phyloP scores from a whole-genome alignment of 2,113 vertebrate genomes.

The Varanus salvator region DNA sequence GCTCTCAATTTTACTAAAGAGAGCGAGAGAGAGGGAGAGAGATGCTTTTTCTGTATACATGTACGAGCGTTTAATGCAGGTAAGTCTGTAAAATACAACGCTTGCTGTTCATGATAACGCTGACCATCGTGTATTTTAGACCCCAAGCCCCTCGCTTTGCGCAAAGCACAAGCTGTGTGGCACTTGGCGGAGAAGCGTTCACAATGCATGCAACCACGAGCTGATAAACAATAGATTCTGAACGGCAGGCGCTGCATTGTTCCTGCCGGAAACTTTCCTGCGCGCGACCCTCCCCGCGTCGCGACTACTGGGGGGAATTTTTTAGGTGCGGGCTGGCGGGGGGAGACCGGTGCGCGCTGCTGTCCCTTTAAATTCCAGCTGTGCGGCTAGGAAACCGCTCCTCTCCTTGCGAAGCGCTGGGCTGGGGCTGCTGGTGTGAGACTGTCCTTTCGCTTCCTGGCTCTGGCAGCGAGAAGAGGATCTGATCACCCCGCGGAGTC shows the following conservation, averaged over 20 bases:
- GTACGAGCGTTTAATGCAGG: background rate
- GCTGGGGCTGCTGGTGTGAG: slow-evolving; percentile 61
- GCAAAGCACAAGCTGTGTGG: slow-evolving; percentile 47
- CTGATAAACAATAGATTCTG: background rate
- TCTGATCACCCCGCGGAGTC: slow-evolving; percentile 64
- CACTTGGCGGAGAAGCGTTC: background rate
- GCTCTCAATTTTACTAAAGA: background rate
- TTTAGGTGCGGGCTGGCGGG: background rate
- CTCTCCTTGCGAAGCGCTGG: slow-evolving; percentile 66
- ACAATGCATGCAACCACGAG: background rate
- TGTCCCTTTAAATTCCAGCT: slow-evolving; percentile 83
- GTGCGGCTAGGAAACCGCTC: slow-evolving; percentile 73
- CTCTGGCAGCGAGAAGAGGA: slow-evolving; percentile 63
- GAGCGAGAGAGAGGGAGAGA: background rate
- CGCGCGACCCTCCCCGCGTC: background rate
- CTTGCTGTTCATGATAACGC: background rate
- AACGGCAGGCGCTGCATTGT: background rate
- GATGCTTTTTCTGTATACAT: background rate
- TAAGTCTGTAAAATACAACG: slow-evolving; percentile 13
- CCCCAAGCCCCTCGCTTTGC: background rate
- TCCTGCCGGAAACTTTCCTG: slow-evolving; percentile 70
- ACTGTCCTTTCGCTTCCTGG: slow-evolving; percentile 63
- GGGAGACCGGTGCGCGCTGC: slow-evolving; percentile 42
- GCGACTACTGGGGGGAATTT: background rate
- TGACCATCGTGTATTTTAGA: background rate